A percentile compares a stretch with the other conserved stretches of the same genome.
Conservation (phyloP, 2,888 invertebrate genomes). For the Agrotis segetum region DNA sequence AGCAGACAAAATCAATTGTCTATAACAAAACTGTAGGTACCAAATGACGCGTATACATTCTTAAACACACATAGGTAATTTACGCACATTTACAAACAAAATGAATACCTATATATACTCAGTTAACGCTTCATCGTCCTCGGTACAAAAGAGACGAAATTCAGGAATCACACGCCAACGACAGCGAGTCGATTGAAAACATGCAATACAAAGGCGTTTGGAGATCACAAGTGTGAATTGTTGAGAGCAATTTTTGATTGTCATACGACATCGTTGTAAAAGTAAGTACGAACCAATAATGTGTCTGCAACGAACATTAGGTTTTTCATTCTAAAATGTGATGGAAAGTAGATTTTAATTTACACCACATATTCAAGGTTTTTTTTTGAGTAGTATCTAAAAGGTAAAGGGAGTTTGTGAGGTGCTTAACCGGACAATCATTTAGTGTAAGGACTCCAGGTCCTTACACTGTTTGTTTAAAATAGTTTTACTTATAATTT, state of each 20-base stretch:
- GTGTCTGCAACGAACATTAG: background rate
- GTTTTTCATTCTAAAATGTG: background rate
- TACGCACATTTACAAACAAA: background rate
- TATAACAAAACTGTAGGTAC: background rate
- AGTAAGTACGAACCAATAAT: background rate
- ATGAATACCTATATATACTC: constrained; percentile 2
- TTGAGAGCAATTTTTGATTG: constrained; percentile 43
- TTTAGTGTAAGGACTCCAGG: too few species aligned
- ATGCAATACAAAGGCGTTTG: constrained; percentile 47
- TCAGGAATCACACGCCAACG: constrained; percentile 59
- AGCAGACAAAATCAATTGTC: background rate
- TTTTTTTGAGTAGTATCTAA: too few species aligned
- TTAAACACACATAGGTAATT: background rate
- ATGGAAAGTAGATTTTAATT: background rate
- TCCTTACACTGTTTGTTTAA: too few species aligned
- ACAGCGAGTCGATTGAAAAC: constrained; percentile 61
- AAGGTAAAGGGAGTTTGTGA: too few species aligned
- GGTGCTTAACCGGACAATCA: too few species aligned
- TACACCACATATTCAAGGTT: too few species aligned
- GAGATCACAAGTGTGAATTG: constrained; percentile 43
- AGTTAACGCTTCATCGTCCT: constrained; percentile 39
- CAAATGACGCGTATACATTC: background rate
- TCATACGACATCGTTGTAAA: constrained; percentile 6
- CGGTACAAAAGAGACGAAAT: constrained; percentile 44
- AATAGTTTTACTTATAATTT: too few species aligned